Percentiles rank a stretch among this genome's conserved stretches.
Conservation (phyloP, 2,888 invertebrate species). For the Mesochorus sp. region DNA sequence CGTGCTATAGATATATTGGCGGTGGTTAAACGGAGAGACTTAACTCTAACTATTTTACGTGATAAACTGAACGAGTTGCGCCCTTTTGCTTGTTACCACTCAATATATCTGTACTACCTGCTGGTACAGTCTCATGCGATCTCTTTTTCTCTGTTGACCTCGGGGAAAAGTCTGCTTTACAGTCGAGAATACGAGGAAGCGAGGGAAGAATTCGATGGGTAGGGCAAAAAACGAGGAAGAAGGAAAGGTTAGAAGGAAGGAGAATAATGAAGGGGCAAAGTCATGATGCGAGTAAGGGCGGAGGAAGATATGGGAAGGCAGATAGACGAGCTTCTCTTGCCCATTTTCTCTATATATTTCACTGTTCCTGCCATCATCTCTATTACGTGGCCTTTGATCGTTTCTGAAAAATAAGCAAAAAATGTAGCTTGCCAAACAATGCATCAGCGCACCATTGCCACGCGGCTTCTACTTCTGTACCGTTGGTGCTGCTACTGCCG, state of each 20-base stretch:
- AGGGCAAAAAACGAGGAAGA: slow-evolving; percentile 28
- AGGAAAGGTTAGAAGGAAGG: slow-evolving; percentile 3
- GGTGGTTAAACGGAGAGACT: not conserved
- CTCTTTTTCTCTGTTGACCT: slow-evolving; percentile 28
- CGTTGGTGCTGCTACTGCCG: slow-evolving; percentile 22
- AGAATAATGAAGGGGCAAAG: slow-evolving; percentile 54
- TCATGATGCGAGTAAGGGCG: slow-evolving; percentile 29
- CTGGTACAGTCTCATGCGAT: not conserved
- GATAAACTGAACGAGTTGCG: not conserved
- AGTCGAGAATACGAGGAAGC: slow-evolving; percentile 3
- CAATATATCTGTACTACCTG: not conserved
- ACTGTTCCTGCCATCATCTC: not conserved
- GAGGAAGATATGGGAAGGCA: slow-evolving; percentile 41
- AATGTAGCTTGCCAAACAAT: slow-evolving; percentile 71
- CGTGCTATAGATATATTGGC: slow-evolving; percentile 7
- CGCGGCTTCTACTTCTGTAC: slow-evolving; percentile 29
- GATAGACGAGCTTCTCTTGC: slow-evolving; percentile 46
- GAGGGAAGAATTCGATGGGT: slow-evolving; percentile 10
- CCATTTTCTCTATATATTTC: not conserved
- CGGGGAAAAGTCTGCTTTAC: slow-evolving; percentile 16
- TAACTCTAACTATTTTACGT: not conserved
- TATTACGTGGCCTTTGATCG: slow-evolving; percentile 67
- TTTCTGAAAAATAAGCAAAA: slow-evolving; percentile 64
- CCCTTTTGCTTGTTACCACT: not conserved
- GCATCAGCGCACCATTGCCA: slow-evolving; percentile 46